Evolutionary conservation across 30 jellyfish, hydroid and myxozoan genomes (phyloP), one percentile per base, ranked within the genome.

Genomic region (Chrysaora quinquecirrha): DNA sequence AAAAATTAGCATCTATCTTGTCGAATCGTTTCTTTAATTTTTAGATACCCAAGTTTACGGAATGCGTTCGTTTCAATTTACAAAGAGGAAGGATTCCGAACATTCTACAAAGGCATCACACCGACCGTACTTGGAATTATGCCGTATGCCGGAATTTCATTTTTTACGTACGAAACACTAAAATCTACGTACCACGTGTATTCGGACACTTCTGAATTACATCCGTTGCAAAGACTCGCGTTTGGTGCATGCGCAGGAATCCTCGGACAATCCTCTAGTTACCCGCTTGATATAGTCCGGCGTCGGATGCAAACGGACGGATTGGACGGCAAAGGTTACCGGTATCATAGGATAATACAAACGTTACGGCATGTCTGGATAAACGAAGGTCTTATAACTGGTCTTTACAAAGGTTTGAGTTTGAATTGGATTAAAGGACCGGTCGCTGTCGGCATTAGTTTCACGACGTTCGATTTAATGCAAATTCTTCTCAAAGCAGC

Each of bases 111-210:
- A 23, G 99, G 99, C 32, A 82, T 87, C 75, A 54, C 80, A 14
- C 97, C 97, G 33, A 94, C 97, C 30, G 72, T 88, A 12, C 79
- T 94, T 19, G 99, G 99, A 20, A 94, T 94, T 18, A 82, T 86
- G 91, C 99, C 99, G 19, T 94, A 94, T 72, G 99, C 99, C n/a
- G 99, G 99, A 12, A 88, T 80, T 22, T 87, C 99, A 20, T 94
- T 94, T 69, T 94, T 88, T 71, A 84, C 96, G 1, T 94, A 87
- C 84, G 99, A 94, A 75, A 79, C 96, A 6, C 50, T 94, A 52
- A 94, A 94, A 70, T 73, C 91, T 2, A 48, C 76, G 2, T 83
- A 93, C 65, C 96, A 93, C 62, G 24, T 70, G 21, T 2, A 48
- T 29, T 35, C 16, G 48, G 95, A 80, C 67, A 78, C 50, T 56